Percentiles rank a stretch among this genome's conserved stretches.
Evolutionary conservation across 2,113 vertebrate species (phyloP).

Genomic region (Butastur rufipennis): DNA sequence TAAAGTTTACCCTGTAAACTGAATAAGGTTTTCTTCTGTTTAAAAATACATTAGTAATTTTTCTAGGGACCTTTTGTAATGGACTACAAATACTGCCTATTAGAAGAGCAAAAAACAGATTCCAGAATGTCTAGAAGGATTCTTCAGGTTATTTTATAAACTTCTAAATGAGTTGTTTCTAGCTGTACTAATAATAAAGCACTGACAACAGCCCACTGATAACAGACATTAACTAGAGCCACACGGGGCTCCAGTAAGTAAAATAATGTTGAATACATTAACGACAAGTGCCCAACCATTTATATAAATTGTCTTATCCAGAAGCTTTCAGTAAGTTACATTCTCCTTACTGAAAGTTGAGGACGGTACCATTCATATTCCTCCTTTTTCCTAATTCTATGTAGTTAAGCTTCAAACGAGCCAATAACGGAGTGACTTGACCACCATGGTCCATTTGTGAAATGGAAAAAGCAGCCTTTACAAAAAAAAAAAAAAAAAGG

Average conservation of each 20-base stretch:
- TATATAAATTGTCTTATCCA: constrained; percentile 51
- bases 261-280: constrained; percentile 50
- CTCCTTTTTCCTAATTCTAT: constrained; percentile 63
- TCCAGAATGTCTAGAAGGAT: not conserved
- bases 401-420: constrained; percentile 69
- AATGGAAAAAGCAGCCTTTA: constrained; percentile 51
- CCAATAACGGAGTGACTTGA: constrained; percentile 43
- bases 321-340: not conserved
- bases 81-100: not conserved
- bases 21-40: not conserved
- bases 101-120: not conserved
- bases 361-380: constrained; percentile 47
- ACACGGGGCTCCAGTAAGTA: not conserved
- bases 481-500: not conserved
- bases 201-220: not conserved
- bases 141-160: not conserved
- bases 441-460: constrained; percentile 44
- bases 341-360: constrained; percentile 26
- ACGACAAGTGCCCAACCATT: constrained; percentile 38
- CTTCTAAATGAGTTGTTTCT: not conserved
- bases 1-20: not conserved
- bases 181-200: not conserved
- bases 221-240: not conserved
- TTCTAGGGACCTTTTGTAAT: not conserved
- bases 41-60: not conserved